These are phyloP conservation scores for Diadumene lineata DNA, from an alignment of 92 coral and sea anemone species.

Conservation along the genomic window DNA sequence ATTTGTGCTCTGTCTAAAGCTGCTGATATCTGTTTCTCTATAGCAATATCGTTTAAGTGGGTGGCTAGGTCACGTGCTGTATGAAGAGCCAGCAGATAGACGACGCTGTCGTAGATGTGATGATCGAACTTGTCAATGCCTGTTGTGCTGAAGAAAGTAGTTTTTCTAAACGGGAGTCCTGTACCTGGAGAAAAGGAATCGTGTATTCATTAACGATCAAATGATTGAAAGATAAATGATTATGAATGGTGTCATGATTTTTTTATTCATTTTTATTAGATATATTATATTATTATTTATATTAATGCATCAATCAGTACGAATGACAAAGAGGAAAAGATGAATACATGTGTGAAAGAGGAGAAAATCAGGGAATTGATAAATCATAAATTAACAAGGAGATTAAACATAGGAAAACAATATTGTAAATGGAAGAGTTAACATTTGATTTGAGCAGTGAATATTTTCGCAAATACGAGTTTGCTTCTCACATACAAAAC, in stretches of 20 bases:
- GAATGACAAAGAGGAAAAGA: neutral
- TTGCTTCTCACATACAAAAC: too few species aligned
- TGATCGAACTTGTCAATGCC: constrained; percentile 86
- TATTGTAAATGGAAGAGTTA: too few species aligned
- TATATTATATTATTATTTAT: too few species aligned
- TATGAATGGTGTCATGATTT: too few species aligned
- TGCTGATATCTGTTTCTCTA: constrained; percentile 39
- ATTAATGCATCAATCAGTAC: too few species aligned
- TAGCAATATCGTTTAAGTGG: constrained; percentile 44
- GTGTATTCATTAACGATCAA: neutral
- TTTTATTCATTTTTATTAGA: too few species aligned
- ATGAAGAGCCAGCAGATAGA: constrained; percentile 66
- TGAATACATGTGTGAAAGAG: neutral
- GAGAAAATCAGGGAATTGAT: neutral
- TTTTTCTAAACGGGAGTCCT: constrained; percentile 81
- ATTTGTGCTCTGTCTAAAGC: constrained; percentile 56
- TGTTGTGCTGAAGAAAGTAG: constrained; percentile 62
- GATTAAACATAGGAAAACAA: too few species aligned
- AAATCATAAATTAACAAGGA: too few species aligned
- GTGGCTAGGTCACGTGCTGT: constrained; percentile 65
- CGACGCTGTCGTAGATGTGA: constrained; percentile 65
- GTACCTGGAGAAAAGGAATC: constrained; percentile 74
- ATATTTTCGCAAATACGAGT: too few species aligned
- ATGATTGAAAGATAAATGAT: too few species aligned
- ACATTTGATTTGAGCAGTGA: too few species aligned